Percentiles rank a stretch among this genome's conserved stretches.
phyloP scores from a whole-genome alignment of 2,888 invertebrate genomes.

The Pollenia amentaria region DNA sequence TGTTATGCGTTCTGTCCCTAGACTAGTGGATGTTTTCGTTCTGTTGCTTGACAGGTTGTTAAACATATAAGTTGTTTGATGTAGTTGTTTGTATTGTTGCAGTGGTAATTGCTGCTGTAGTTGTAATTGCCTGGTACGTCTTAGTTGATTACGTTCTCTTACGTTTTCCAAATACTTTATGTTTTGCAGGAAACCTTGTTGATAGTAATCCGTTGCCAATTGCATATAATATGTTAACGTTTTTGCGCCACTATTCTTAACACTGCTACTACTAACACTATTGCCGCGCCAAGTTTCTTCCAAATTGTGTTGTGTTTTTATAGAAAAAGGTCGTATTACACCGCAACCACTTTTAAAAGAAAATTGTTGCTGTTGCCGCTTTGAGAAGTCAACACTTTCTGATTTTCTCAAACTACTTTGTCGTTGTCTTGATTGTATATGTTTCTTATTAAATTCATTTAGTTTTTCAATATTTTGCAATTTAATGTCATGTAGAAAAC shows the following conservation, averaged over 20 bases:
- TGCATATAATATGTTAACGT: constrained; percentile 77
- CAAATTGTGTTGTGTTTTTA: not conserved
- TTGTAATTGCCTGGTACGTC: constrained; percentile 58
- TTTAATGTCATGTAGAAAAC: not conserved
- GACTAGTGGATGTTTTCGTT: constrained; percentile 50
- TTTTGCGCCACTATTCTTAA: constrained; percentile 30
- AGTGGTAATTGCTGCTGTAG: constrained; percentile 66
- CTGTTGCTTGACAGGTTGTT: not conserved
- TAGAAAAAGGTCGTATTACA: constrained; percentile 54
- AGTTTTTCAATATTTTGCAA: constrained; percentile 10
- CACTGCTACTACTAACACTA: not conserved
- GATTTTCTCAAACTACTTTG: constrained; percentile 70
- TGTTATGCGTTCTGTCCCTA: constrained; percentile 46
- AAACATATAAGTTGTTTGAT: constrained; percentile 23
- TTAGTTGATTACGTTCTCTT: constrained; percentile 78
- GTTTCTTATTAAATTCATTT: constrained; percentile 26
- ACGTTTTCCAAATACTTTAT: constrained; percentile 83
- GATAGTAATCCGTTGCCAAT: constrained; percentile 83
- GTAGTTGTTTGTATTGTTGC: constrained; percentile 43
- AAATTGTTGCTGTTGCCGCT: constrained; percentile 57
- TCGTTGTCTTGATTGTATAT: constrained; percentile 5
- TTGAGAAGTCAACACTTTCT: constrained; percentile 64
- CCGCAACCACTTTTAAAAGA: constrained; percentile 21
- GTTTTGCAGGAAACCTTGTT: constrained; percentile 82
- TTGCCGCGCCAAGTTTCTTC: no score